Evolutionary conservation across 2,113 vertebrate species (phyloP).

Genomic region (Gyps fulvus): DNA sequence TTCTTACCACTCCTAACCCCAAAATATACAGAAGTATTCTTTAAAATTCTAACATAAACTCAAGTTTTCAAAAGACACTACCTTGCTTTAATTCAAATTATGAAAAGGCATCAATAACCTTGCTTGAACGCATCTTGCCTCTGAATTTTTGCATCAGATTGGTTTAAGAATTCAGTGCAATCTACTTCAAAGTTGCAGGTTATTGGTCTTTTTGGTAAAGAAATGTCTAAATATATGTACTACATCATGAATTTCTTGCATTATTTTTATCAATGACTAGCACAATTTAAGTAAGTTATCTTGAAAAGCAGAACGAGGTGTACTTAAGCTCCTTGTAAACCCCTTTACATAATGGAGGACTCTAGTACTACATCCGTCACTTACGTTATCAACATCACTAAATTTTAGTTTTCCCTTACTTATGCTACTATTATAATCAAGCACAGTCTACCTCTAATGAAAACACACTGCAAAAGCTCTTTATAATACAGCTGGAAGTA

Average conservation of each 20-base stretch:
- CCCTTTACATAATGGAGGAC: slow-evolving; percentile 5
- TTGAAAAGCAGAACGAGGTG: not conserved
- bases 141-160: not conserved
- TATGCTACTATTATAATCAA: not conserved
- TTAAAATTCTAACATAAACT: not conserved
- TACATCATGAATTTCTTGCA: not conserved
- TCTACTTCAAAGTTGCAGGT: not conserved
- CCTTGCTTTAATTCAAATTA: not conserved
- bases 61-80: not conserved
- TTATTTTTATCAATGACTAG: not conserved
- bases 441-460: not conserved
- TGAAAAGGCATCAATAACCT: not conserved
- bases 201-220: not conserved
- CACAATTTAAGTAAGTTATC: not conserved
- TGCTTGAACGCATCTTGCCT: not conserved
- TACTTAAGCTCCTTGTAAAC: slow-evolving; percentile 7
- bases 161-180: not conserved
- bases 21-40: not conserved
- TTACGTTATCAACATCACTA: not conserved
- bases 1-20: not conserved
- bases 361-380: not conserved
- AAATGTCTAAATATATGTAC: not conserved
- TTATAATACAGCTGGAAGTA: not conserved
- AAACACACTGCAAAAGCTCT: not conserved
- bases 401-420: not conserved